phyloP scores from a whole-genome alignment of 2,113 vertebrate species.

The Melanerpes aurifrons region DNA sequence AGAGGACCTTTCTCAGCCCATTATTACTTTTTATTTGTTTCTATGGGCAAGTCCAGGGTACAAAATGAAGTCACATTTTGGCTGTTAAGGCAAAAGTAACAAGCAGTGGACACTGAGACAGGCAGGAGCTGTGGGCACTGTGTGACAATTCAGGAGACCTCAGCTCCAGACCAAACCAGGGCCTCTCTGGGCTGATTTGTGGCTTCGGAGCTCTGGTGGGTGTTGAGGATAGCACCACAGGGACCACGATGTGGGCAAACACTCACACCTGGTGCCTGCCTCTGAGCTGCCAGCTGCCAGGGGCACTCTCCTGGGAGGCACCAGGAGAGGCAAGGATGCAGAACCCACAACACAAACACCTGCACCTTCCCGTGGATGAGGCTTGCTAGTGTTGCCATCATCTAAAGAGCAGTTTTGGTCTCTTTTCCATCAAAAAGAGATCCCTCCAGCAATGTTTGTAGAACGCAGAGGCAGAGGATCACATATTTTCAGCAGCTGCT shows the following conservation, averaged over 20 bases:
- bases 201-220: background rate
- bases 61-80: background rate
- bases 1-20: background rate
- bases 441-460: background rate
- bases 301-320: background rate
- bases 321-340: background rate
- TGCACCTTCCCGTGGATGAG: background rate
- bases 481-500: background rate
- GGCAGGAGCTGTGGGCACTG: rapidly evolving
- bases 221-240: rapidly evolving
- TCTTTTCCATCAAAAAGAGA: background rate
- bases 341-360: background rate
- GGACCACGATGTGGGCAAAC: background rate
- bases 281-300: rapidly evolving
- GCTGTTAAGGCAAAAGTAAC: background rate
- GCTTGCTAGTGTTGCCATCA: background rate
- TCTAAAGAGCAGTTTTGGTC: background rate
- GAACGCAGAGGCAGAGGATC: background rate
- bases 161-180: background rate
- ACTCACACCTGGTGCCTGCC: background rate
- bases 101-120: background rate
- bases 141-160: background rate
- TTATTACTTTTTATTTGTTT: background rate
- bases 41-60: background rate
- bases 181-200: background rate